Evolutionary conservation across 2,888 invertebrate genomes (phyloP), one percentile per base, ranked within the genome.

Genomic region (Drosophila yooni): DNA sequence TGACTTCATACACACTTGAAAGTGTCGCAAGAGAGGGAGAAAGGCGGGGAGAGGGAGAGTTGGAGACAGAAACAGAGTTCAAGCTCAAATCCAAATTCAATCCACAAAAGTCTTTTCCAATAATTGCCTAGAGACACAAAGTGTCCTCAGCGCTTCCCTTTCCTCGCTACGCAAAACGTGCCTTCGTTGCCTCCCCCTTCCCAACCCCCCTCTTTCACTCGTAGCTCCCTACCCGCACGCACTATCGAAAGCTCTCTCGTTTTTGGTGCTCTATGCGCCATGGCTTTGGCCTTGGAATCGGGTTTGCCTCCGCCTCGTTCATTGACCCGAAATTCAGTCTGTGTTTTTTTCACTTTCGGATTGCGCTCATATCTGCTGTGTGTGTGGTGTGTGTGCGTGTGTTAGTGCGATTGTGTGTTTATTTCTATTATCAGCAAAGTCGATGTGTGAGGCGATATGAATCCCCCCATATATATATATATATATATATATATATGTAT

Each of bases 221-320:
- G 13, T 11, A 21, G 21, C 31, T 29, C 8, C 1, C 18, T 21
- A 15, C 31, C 34, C 38, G 36, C 46, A 52, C 34, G 38, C 52
- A 46, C 51, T 63, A 52, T 60, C 52, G 48, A 53, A 74, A 57
- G 69, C 72, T 75, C 67, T 64, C 70, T 70, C 51, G 63, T 38
- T 48, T 57, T 69, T 74, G 62, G 54, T 65, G 75, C 66, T 86
- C 79, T 86, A 74, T 80, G 74, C 74, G 80, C 63, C 80, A 72
- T 84, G 90, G 90, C 91, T 91, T 90, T 92, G 92, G 91, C 91
- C 91, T 92, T 92, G 92, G 91, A 86, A 90, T 83, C 70, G 90
- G 89, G 79, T 88, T 76, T 82, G 84, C 79, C 74, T 78, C 70
- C 80, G 73, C 51, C 74, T 70, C 90, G 88, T 88, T 88, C 88